A percentile compares a stretch with the other conserved stretches of the same genome.
Evolutionary conservation across 2,888 invertebrate species (phyloP).

Genomic region (Eupithecia exiguata): DNA sequence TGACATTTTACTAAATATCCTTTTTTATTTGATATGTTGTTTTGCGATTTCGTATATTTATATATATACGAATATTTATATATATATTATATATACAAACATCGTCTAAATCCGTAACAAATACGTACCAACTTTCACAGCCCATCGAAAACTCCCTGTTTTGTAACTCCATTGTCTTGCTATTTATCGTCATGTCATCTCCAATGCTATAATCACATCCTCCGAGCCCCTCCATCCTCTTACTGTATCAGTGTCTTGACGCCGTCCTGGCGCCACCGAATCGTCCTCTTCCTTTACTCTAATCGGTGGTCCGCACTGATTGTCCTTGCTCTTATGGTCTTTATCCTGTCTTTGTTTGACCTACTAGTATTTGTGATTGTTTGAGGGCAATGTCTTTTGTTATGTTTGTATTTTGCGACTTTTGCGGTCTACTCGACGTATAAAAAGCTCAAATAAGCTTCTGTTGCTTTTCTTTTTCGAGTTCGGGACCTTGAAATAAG

Average conservation of each 20-base stretch:
- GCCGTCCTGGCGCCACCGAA: constrained; percentile 63
- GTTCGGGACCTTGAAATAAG: not conserved
- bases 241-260: constrained; percentile 39
- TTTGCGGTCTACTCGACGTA: not conserved
- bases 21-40: too few relatives aligned
- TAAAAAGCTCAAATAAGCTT: not conserved
- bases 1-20: not conserved
- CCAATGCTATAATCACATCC: constrained; percentile 17
- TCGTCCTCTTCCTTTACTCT: constrained; percentile 57
- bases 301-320: constrained; percentile 62
- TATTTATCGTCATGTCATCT: constrained; percentile 1
- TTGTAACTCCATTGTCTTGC: not conserved
- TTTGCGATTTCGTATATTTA: too few relatives aligned
- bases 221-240: constrained; percentile 20
- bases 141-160: not conserved
- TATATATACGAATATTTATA: too few relatives aligned
- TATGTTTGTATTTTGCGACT: not conserved
- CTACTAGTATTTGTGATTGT: constrained; percentile 5
- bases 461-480: not conserved
- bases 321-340: constrained; percentile 70
- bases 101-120: not conserved
- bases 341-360: constrained; percentile 63
- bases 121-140: not conserved
- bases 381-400: not conserved
- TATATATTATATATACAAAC: too few relatives aligned